Base-by-base conservation (phyloP, 2,888 invertebrate genomes). In the Teinopalpus imperialis region DNA sequence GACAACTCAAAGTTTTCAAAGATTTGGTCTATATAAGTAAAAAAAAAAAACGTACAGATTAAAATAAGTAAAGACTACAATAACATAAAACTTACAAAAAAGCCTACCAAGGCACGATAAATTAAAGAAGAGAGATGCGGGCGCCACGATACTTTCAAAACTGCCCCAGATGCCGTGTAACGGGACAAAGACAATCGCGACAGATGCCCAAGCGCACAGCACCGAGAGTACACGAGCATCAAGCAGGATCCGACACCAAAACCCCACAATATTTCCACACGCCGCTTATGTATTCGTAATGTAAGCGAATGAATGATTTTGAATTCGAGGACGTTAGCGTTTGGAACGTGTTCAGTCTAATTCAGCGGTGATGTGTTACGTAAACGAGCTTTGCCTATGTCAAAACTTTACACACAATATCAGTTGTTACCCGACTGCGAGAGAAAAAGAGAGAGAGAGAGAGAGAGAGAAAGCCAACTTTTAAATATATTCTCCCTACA, bases 101-200 rank as follows among this genome's bases (percentile, higher is more conserved):
- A 18, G 29, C 41, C 46, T 35, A 41, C 35, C 35, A 14, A 7
- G 1, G 29, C 30, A 18, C 48, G 37, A 49, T 43, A 71, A 69
- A 71, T 73, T 71, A 72, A 77, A 78, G 76, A 72, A 76, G 29
- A 68, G 68, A 66, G 76, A 66, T 69, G 68, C 66, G 69, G 52
- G 54, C 57, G 57, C 60, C 60, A 55, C 54, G 69, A 63, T 74
- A 87, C 87, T 88, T 88, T 88, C 87, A 79, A 88, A 88, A 82
- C 70, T 86, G 87, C 75, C 88, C 88, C 81, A 88, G 85, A 77
- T 88, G 85, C 63, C 70, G 69, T 64, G 56, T 83, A 88, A 86
- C 88, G 85, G 88, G 83, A 78, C 59, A 70, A 42, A 53, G 36
- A 74, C 80, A 74, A 78, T 69, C 73, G 72, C 74, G 78, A 81